Percentiles rank a stretch among this genome's conserved stretches.
Evolutionary conservation across 2,113 vertebrate species (phyloP).

Genomic region (Bagarius yarrelli): DNA sequence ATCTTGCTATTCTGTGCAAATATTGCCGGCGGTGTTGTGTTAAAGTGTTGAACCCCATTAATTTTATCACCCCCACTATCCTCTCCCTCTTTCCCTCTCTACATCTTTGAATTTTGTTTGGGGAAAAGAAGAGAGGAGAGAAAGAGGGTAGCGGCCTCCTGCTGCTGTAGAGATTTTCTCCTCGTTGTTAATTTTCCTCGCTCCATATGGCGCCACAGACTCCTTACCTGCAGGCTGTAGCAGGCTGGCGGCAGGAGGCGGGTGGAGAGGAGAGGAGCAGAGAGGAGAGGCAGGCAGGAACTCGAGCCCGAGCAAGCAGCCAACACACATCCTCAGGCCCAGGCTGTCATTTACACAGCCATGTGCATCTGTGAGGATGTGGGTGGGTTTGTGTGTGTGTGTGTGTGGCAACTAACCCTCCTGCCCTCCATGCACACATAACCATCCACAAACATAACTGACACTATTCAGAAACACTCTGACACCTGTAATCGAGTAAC

Average conservation of each 20-base stretch:
- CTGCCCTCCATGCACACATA: conserved; percentile 29
- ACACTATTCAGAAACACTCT: conserved; percentile 20
- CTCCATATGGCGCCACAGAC: conserved; percentile 99
- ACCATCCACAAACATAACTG: conserved; percentile 9
- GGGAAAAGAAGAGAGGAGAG: conserved; percentile 68
- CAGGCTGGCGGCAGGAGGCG: conserved; percentile 78
- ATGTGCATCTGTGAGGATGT: conserved; percentile 89
- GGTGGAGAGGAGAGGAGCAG: conserved; percentile 47
- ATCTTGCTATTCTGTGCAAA: conserved; percentile 82
- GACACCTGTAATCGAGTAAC: conserved; percentile 22
- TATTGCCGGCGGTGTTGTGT: conserved; percentile 94
- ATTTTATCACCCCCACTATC: conserved; percentile 88
- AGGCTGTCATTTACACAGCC: conserved; percentile 96
- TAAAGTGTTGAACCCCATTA: conserved; percentile 99
- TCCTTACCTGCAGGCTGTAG: conserved; percentile 99
- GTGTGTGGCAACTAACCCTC: conserved; percentile 76
- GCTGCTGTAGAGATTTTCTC: conserved; percentile 97
- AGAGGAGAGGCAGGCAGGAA: conserved; percentile 45
- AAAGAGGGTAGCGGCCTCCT: conserved; percentile 77
- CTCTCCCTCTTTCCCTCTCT: conserved; percentile 73
- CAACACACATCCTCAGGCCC: conserved; percentile 94
- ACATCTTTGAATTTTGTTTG: conserved; percentile 93
- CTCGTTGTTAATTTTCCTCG: conserved; percentile 99
- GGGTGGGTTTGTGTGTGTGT: conserved; percentile 71
- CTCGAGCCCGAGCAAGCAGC: conserved; percentile 69